These are phyloP conservation scores for Oxystoma pomonae DNA, from an alignment of 2,888 invertebrate genomes.

Conservation along the genomic window DNA sequence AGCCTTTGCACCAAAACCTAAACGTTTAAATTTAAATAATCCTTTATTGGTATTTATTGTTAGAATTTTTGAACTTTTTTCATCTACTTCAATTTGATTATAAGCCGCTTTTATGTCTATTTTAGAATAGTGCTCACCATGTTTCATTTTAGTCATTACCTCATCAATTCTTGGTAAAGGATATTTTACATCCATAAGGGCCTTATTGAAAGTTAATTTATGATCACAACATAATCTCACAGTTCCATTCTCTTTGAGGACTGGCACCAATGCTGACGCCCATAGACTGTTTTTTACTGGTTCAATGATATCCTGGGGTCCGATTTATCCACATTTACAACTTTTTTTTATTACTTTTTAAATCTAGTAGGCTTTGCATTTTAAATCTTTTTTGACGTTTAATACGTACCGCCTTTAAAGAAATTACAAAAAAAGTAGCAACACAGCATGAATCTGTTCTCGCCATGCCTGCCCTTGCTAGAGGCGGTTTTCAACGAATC, in stretches of 20 bases:
- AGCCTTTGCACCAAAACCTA: conserved; percentile 37
- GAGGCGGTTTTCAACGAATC: too few species aligned
- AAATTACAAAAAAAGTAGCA: too few species aligned
- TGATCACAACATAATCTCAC: conserved; percentile 33
- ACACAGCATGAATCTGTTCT: too few species aligned
- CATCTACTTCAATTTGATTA: conserved; percentile 36
- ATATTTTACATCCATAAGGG: conserved; percentile 25
- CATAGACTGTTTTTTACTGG: conserved; percentile 21
- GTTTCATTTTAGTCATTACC: conserved; percentile 22
- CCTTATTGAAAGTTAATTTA: conserved; percentile 30
- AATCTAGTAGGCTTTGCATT: too few species aligned
- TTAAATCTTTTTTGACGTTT: too few species aligned
- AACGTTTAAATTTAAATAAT: conserved; percentile 36
- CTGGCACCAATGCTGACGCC: conserved; percentile 31
- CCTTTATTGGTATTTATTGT: conserved; percentile 39
- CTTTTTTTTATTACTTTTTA: too few species aligned
- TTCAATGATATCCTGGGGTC: too few species aligned
- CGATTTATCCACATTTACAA: too few species aligned
- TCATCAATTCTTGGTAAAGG: conserved; percentile 26
- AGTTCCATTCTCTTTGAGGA: conserved; percentile 26
- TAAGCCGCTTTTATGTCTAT: conserved; percentile 32
- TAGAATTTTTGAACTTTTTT: conserved; percentile 32
- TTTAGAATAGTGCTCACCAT: conserved; percentile 28
- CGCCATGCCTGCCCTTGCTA: too few species aligned
- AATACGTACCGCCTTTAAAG: too few species aligned